phyloP scores from a whole-genome alignment of 2,888 invertebrate species.

The Stenichneumon culpator region DNA sequence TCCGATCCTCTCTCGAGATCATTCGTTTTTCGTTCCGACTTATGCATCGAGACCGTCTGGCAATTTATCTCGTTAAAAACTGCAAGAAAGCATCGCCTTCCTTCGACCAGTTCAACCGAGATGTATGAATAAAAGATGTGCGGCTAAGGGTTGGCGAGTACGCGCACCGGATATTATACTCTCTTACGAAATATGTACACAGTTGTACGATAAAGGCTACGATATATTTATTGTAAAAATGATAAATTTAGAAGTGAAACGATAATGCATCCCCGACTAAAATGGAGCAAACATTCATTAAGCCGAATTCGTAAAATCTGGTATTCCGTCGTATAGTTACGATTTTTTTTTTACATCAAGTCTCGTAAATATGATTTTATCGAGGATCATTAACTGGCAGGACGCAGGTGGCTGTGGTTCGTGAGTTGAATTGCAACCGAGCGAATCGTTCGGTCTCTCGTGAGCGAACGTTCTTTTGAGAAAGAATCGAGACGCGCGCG shows the following conservation, averaged over 20 bases:
- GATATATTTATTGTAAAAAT: conserved; percentile 30
- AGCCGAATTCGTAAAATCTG: conserved; percentile 42
- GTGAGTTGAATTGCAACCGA: conserved; percentile 55
- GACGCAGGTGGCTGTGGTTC: conserved; percentile 64
- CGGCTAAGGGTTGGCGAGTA: conserved; percentile 11
- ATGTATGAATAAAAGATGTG: conserved; percentile 66
- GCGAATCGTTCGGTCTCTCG: conserved; percentile 21
- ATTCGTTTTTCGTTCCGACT: conserved; percentile 37
- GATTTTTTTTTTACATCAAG: conserved; percentile 29
- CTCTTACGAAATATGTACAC: not conserved
- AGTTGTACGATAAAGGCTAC: not conserved
- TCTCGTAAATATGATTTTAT: conserved; percentile 69
- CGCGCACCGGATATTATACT: conserved; percentile 9
- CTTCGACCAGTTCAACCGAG: conserved; percentile 49
- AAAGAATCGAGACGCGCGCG: conserved; percentile 52
- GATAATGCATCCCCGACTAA: conserved; percentile 8
- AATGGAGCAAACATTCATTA: conserved; percentile 45
- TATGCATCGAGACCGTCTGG: conserved; percentile 31
- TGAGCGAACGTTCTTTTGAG: conserved; percentile 56
- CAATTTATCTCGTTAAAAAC: conserved; percentile 65
- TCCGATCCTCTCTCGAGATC: conserved; percentile 25
- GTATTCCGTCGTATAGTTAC: conserved; percentile 23
- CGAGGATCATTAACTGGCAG: conserved; percentile 64
- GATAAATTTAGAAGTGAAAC: not conserved
- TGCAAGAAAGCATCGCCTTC: conserved; percentile 39